Evolutionary conservation across 2,888 invertebrate genomes (phyloP), one percentile per base, ranked within the genome.

Genomic region (Phorcus lineatus): DNA sequence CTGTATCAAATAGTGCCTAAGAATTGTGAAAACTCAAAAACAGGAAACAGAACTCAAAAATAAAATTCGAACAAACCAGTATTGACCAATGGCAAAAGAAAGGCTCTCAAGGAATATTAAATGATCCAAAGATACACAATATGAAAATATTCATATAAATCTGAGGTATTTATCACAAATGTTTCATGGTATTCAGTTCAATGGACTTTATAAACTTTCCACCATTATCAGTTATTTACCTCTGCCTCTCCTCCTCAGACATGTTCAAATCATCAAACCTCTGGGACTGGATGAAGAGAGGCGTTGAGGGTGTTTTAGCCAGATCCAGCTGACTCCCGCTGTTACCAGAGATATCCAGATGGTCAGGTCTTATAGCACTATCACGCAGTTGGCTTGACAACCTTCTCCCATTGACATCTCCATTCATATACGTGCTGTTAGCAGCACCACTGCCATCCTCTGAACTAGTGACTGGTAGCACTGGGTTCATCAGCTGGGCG

Each of bases 261-360:
- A 76, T 81, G 31, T 83, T 84, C 47, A 87, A 67, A 62, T 89
- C 86, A 54, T 87, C 84, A 52, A 88, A 88, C 17, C 83, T 75
- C 40, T 83, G 82, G 52, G 86, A 81, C 67, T 83, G 88, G 17
- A 90, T 53, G 78, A 87, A 90, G 83, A 88, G 77, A 4, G 90
- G 91, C 4, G 90, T 88, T n/a, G 80, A 40, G 31, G 90, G 88
- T 28, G 85, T 82, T 55, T 76, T 79, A 1, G 47, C 47, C 47
- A 47, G 47, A 47, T 47, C 47, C 47, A 47, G 13, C 47, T 47
- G 47, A 19, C 83, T 13, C 16, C 55, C 52, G 22, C 16, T 17
- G 13, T 80, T 70, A 9, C 54, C 22, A 2, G 79, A 19, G 28
- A 81, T 55, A 31, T 76, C 76, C 70, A 81, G 62, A 9, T 22